Evolutionary conservation across 23 tunicate species (phyloP), one percentile per base, ranked within the genome.

Genomic region (Clavelina lepadiformis): DNA sequence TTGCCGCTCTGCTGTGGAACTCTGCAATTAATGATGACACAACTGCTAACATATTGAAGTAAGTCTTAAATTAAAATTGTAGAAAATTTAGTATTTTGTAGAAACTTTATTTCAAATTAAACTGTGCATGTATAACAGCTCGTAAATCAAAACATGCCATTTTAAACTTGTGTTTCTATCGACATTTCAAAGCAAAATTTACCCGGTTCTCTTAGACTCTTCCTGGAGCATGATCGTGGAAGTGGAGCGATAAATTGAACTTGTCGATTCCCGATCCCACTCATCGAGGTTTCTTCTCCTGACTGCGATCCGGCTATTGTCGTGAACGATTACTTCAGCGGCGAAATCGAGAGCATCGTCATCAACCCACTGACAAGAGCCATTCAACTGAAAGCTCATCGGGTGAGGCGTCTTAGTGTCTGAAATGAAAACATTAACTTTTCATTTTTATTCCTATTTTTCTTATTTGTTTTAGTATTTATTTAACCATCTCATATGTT

Each of bases 231-330:
- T 34, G 96, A 87, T 38, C 77, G 77, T 2, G 57, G 64, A 51
- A 87, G 87, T 30, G 86, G 96, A 18, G 96, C 86, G 6, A 87
- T 87, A 82, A 87, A 87, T 73, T 81, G 77, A 31, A 72, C 77
- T 0, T 87, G 96, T 72, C 79, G 67, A 38, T 87, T 87, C 37
- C 96, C 96, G n/a, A 22, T 50, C 18, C 21, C 65, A n/a, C 28
- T 28, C 15, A 28, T 62, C 11, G 86, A 80, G 36, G 54, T 59
- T 23, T 27, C 44, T 23, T 1, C 25, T n/a, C 38, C 66, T 20
- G 41, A 58, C 46, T 24, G 29, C 59, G 86, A 80, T 19, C 78
- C 86, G 2, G 77, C 86, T 20, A 38, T 56, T 7, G 69, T 56
- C 22, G 80, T 82, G 61, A 56, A 45, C 37, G 74, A 82, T 54